A percentile compares a stretch with the other conserved stretches of the same genome.
These are phyloP conservation scores for Brachyhypopomus gauderio DNA, from an alignment of 2,113 vertebrate genomes.

Conservation along the genomic window DNA sequence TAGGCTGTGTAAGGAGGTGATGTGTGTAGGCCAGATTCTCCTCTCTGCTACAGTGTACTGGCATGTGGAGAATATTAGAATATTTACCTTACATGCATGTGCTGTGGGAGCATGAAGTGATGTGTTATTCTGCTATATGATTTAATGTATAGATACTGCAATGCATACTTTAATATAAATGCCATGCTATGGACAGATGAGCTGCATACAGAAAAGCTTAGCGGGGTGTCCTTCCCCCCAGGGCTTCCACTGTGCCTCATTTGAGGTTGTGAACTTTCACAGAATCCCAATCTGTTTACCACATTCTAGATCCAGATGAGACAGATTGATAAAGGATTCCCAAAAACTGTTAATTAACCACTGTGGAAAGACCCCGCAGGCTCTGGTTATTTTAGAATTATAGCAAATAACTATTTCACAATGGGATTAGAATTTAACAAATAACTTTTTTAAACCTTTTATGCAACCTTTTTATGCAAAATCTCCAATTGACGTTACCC, in stretches of 20 bases:
- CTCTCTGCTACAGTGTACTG: background rate
- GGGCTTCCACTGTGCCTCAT: background rate
- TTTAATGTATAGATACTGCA: conserved; percentile 15
- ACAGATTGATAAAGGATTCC: conserved; percentile 10
- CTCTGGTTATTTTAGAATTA: conserved; percentile 4
- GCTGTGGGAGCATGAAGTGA: background rate
- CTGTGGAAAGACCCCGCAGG: background rate
- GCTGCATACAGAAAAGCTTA: background rate
- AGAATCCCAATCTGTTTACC: background rate
- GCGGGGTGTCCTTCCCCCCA: background rate
- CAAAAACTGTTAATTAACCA: conserved; percentile 28
- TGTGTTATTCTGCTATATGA: background rate
- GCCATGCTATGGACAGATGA: background rate
- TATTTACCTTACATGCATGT: background rate
- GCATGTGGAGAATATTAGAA: background rate
- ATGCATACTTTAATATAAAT: conserved; percentile 13
- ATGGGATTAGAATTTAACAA: too few relatives aligned
- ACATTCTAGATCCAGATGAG: conserved; percentile 14
- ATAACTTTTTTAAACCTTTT: too few relatives aligned
- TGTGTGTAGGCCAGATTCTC: background rate
- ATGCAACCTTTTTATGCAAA: background rate
- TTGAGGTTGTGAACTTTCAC: background rate
- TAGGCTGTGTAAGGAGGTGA: background rate
- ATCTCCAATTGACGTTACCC: background rate
- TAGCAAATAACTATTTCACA: background rate